Evolutionary conservation across 2,888 invertebrate species (phyloP).

Genomic region (Galerucella calmariensis): DNA sequence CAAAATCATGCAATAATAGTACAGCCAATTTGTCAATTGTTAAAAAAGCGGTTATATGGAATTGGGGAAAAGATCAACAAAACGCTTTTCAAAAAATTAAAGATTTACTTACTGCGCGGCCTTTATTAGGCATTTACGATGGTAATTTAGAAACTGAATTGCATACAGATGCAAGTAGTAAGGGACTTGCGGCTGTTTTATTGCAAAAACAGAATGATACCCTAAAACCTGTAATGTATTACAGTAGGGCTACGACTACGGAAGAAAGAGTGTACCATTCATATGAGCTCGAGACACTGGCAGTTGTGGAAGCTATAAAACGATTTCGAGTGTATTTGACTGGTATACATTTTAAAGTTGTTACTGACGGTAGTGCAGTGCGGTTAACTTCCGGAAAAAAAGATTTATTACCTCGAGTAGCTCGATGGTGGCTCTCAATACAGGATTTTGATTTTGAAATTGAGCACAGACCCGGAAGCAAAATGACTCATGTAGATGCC

Average conservation of each 20-base stretch:
- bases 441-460: neutral
- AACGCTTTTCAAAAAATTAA: too few species aligned
- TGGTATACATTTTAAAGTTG: conserved; percentile 41
- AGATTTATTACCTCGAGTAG: conserved; percentile 33
- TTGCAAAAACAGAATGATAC: too few species aligned
- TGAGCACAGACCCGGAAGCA: neutral
- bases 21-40: too few species aligned
- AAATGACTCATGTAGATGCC: conserved; percentile 1
- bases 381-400: conserved; percentile 41
- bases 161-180: too few species aligned
- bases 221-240: conserved; percentile 37
- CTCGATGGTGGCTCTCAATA: conserved; percentile 1
- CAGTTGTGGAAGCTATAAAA: conserved; percentile 43
- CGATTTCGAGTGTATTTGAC: conserved; percentile 39
- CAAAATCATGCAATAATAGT: too few species aligned
- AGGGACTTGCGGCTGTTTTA: too few species aligned
- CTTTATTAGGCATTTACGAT: too few species aligned
- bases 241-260: neutral
- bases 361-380: conserved; percentile 47
- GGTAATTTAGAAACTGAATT: too few species aligned
- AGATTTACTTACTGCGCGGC: too few species aligned
- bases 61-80: too few species aligned
- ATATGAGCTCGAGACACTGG: conserved; percentile 46
- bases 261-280: too few species aligned
- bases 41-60: too few species aligned